Percentiles rank a stretch among this genome's conserved stretches.
These are phyloP conservation scores for Pampus argenteus DNA, from an alignment of 2,797 vertebrate species.

Conservation along the genomic window DNA sequence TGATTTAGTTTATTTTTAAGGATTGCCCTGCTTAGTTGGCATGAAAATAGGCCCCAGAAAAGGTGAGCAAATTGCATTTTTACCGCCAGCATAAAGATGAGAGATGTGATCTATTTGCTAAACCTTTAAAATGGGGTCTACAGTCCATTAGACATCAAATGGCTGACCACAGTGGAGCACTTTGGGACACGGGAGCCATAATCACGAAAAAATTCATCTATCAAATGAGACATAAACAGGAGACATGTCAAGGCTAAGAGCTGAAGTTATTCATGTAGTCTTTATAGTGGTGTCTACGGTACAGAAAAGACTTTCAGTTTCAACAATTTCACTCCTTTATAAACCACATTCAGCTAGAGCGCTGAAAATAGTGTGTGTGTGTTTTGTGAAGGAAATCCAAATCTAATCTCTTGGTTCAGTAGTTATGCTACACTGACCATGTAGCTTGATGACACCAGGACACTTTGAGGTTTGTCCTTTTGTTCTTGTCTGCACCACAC, in stretches of 20 bases:
- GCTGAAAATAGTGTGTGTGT: conserved; percentile 55
- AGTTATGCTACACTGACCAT: conserved; percentile 53
- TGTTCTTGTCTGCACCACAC: conserved; percentile 16
- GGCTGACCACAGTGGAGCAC: conserved; percentile 32
- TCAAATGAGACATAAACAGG: conserved; percentile 31
- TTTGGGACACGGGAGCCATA: conserved; percentile 25
- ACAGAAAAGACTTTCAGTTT: conserved; percentile 32
- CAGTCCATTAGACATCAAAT: conserved; percentile 52
- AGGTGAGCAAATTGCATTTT: conserved; percentile 38
- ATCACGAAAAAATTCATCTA: conserved; percentile 31
- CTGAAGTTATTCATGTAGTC: conserved; percentile 42
- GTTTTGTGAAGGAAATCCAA: conserved; percentile 47
- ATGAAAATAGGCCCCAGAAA: conserved; percentile 18
- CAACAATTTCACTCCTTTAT: conserved; percentile 38
- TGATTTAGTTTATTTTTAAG: conserved; percentile 30
- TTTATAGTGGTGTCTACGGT: conserved; percentile 10
- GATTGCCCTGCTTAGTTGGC: conserved; percentile 12
- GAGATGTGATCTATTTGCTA: conserved; percentile 31
- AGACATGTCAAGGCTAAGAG: conserved; percentile 27
- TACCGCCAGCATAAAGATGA: conserved; percentile 8
- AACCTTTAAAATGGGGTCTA: conserved; percentile 44
- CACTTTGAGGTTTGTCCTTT: conserved; percentile 13
- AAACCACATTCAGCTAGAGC: conserved; percentile 40
- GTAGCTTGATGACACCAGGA: conserved; percentile 49
- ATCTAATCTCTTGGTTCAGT: conserved; percentile 67